Evolutionary conservation across 2,797 vertebrate genomes (phyloP), one percentile per base, ranked within the genome.

Genomic region (Erpetoichthys calabaricus): DNA sequence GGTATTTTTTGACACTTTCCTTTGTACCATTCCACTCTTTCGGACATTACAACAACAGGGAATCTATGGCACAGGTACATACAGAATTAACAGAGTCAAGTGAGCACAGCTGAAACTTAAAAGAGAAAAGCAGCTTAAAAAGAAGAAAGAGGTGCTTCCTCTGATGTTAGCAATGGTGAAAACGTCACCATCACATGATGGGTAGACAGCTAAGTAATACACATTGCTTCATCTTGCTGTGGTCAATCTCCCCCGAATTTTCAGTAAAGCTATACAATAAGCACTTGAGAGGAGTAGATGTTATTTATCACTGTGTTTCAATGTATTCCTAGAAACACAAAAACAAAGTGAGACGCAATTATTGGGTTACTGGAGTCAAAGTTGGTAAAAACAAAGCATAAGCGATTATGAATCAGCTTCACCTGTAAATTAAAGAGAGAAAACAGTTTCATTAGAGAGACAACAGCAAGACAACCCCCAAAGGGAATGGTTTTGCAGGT

Each of bases 101-200:
- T 61, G 62, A 68, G 67, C 68, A 61, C 47, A 64, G 43, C 3
- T 4, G 51, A 73, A 73, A 50, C 56, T 70, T 3, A 67, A 59
- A 8, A 63, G 46, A 53, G 56, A 70, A 62, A 62, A 62, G 7
- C 8, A 64, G 50, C 59, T 67, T 1, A 64, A 59, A 25, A 59
- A 62, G 47, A 60, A 44, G 63, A 59, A 45, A 65, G 60, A 64
- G 64, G 57, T 25, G 4, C 55, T 43, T 45, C 3, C 47, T 67
- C 59, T 44, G 56, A 63, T 56, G 62, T 73, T 44, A 73, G 2
- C 51, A 66, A 59, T 57, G 8, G 9, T 42, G 7, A 58, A 65
- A 67, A 67, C 51, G 60, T 69, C 53, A 67, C 60, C 45, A 25
- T 63, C 58, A 65, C 57, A 56, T 8, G 41, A 7, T 67, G 63